Evolutionary conservation across 2,113 vertebrate genomes (phyloP), one percentile per base, ranked within the genome.

Genomic region (Pteruthius melanotis): DNA sequence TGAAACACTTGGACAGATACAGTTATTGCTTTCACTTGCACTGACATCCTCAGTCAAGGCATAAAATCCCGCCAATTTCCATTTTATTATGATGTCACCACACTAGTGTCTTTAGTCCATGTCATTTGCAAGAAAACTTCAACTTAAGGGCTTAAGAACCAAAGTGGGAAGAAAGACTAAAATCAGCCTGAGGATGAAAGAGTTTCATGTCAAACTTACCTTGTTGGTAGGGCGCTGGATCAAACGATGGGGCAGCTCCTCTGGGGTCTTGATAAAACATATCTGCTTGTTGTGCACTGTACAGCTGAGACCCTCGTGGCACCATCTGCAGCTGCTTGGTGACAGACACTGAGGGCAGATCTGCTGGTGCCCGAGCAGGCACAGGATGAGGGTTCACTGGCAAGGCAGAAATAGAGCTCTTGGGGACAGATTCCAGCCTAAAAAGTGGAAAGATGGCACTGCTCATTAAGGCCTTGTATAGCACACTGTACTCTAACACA

Each of bases 311-410:
- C 31, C 98, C 98, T 92, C 99, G 98, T 19, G 99, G 95, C 33
- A 99, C 98, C 93, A 99, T 98, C 20, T 99, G 97, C 93, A 99
- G 96, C 83, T 99, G 99, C 96, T 99, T 99, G 86, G 98, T 95
- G 89, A 98, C 98, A 42, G 98, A 97, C 93, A 99, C 97, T 1
- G 98, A 93, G 78, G 99, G 98, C 96, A 99, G 97, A 69, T 99
- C 99, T 60, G 98, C 10, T 37, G 98, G 97, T 19, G 98, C 98
- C 76, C 99, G 98, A 53, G 97, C 45, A 35, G 98, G 93, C 95
- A 99, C 97, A 61, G 98, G 96, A 88, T 99, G 99, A 65, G 98
- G 98, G 81, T 98, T 98, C 89, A 99, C 97, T 57, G 98, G 96
- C 97, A 99, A 98, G 72, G 99, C 97, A 90, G 98, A 96, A 71